These are phyloP conservation scores for Mantis religiosa DNA, from an alignment of 2,888 invertebrate genomes.

Conservation along the genomic window DNA sequence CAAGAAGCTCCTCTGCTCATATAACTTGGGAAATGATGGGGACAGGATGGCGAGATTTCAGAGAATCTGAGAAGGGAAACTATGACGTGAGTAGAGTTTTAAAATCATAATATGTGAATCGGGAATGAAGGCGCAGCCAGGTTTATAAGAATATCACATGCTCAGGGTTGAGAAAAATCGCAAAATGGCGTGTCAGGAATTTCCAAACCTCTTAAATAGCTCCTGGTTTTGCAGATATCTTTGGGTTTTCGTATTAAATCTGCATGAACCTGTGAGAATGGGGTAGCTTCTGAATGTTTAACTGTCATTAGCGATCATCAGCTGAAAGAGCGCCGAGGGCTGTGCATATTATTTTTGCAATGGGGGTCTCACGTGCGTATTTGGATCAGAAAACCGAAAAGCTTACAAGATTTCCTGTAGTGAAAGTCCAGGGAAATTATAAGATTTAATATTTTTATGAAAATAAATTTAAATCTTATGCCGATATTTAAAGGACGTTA, in stretches of 20 bases:
- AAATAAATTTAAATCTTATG: no score
- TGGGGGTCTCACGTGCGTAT: no score
- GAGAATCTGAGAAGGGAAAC: background rate
- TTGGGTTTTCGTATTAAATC: background rate
- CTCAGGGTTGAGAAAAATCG: background rate
- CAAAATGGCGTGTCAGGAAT: background rate
- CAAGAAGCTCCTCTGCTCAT: background rate
- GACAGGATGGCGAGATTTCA: background rate
- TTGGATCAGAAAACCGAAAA: no score
- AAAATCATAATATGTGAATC: background rate
- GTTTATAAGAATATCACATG: background rate
- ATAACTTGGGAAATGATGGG: background rate
- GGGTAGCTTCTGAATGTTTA: background rate
- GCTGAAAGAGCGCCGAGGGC: background rate
- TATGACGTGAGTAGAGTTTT: background rate
- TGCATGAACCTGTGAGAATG: background rate
- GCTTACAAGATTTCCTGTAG: no score
- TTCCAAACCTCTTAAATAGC: background rate
- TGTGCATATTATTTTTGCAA: background rate
- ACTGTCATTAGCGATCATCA: background rate
- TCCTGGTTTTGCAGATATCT: background rate
- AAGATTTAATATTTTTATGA: no score
- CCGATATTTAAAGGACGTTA: accelerated
- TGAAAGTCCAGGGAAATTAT: no score
- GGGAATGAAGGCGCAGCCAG: background rate